phyloP scores from a whole-genome alignment of 64 coral and sea anemone species.

The Stichodactyla mertensii region DNA sequence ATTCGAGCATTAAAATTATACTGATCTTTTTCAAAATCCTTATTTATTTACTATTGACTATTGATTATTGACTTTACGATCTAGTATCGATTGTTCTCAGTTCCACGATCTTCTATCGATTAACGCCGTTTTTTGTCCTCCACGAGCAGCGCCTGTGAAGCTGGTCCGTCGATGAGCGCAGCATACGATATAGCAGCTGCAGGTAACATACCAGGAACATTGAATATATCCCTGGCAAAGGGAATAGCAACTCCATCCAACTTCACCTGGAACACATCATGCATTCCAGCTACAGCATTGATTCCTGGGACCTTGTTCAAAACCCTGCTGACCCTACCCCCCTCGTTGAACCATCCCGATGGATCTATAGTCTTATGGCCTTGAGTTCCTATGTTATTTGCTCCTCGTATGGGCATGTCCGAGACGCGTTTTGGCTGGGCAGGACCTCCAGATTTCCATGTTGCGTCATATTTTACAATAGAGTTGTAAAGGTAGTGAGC shows the following conservation, averaged over 20 bases:
- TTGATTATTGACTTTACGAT: no score
- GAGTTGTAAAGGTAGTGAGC: constrained; percentile 16
- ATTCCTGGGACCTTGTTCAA: constrained; percentile 22
- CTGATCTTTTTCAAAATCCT: no score
- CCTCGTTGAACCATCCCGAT: constrained; percentile 1
- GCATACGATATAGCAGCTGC: background rate
- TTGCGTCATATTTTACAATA: background rate
- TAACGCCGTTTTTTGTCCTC: constrained; percentile 7
- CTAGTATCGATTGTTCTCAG: background rate
- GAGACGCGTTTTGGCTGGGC: background rate
- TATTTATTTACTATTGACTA: no score
- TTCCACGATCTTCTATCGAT: background rate
- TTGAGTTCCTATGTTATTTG: constrained; percentile 15
- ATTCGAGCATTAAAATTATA: no score
- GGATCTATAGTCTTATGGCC: background rate
- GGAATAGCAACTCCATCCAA: constrained; percentile 13
- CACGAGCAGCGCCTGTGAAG: background rate
- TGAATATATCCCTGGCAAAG: constrained; percentile 1
- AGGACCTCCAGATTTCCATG: constrained; percentile 5
- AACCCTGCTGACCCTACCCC: constrained; percentile 1
- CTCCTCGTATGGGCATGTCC: background rate
- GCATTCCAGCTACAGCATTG: constrained; percentile 1
- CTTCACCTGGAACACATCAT: constrained; percentile 20
- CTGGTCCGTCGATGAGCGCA: constrained; percentile 9
- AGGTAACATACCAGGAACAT: background rate